Conservation (phyloP, 2,113 vertebrate species). For the Pardalotus punctatus region DNA sequence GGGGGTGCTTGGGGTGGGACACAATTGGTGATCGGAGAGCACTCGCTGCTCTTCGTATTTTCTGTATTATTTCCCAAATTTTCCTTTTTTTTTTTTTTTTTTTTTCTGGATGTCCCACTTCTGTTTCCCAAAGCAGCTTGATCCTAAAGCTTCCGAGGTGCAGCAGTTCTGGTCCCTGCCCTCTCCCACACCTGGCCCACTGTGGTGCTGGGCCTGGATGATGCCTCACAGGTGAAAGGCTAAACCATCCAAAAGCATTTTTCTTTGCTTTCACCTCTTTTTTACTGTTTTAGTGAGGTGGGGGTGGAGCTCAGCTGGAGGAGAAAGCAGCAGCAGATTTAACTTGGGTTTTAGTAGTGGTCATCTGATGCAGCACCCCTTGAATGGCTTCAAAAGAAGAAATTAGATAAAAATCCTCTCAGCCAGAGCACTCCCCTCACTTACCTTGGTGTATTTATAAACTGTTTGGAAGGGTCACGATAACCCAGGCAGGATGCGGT, state of each 20-base stretch:
- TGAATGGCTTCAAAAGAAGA: not conserved
- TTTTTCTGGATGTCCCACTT: rapidly evolving
- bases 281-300: not conserved
- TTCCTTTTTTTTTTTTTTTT: rapidly evolving
- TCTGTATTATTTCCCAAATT: not conserved
- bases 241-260: not conserved
- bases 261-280: not conserved
- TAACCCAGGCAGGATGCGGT: constrained; percentile 17
- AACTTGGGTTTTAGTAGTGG: rapidly evolving
- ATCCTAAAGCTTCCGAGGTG: rapidly evolving
- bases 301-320: not conserved
- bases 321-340: not conserved
- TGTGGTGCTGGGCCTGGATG: not conserved
- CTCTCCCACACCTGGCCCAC: not conserved
- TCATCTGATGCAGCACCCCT: rapidly evolving
- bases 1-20: rapidly evolving
- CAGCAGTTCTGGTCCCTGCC: not conserved
- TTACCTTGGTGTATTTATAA: constrained; percentile 46
- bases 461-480: constrained; percentile 29
- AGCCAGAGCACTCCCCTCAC: rapidly evolving
- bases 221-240: not conserved
- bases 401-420: not conserved
- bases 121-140: not conserved
- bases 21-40: not conserved
- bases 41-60: rapidly evolving